These are phyloP conservation scores for Orius laevigatus DNA, from an alignment of 1,140 invertebrate species.

Conservation along the genomic window DNA sequence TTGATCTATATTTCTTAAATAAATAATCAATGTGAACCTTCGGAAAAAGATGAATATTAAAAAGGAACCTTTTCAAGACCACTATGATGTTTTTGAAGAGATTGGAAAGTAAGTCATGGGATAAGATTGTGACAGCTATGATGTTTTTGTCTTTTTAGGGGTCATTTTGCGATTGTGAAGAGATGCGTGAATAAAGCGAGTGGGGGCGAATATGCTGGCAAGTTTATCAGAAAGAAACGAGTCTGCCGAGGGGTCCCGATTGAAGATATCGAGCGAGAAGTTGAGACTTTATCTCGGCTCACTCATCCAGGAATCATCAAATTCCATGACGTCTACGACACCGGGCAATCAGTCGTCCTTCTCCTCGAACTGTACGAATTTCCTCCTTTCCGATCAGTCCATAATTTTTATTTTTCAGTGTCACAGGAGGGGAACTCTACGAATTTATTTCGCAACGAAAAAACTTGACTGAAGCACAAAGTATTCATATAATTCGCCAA, in stretches of 20 bases:
- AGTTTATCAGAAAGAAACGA: constrained; percentile 82
- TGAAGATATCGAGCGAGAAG: constrained; percentile 76
- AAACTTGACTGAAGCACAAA: constrained; percentile 61
- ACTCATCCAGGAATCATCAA: constrained; percentile 54
- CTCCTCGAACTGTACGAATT: constrained; percentile 69
- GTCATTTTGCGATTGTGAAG: constrained; percentile 89
- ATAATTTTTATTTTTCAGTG: constrained; percentile 32
- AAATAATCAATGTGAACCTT: too few species aligned
- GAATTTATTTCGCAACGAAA: constrained; percentile 77
- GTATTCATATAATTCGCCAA: constrained; percentile 62
- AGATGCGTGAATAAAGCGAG: constrained; percentile 68
- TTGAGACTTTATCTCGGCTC: constrained; percentile 77
- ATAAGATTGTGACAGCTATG: background rate
- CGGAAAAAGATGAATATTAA: constrained; percentile 32
- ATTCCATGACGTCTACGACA: constrained; percentile 76
- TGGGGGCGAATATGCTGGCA: constrained; percentile 80
- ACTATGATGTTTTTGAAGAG: constrained; percentile 39
- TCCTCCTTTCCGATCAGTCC: background rate
- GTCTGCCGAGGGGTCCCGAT: constrained; percentile 66
- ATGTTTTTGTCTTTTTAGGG: constrained; percentile 44
- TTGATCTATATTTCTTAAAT: too few species aligned
- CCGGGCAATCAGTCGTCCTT: constrained; percentile 64
- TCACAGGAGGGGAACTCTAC: constrained; percentile 80
- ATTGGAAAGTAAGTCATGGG: constrained; percentile 38
- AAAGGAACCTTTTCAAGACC: constrained; percentile 38